A percentile compares a stretch with the other conserved stretches of the same genome.
These are phyloP conservation scores for Leptoclinus maculatus DNA, from an alignment of 2,797 vertebrate genomes.

Conservation along the genomic window DNA sequence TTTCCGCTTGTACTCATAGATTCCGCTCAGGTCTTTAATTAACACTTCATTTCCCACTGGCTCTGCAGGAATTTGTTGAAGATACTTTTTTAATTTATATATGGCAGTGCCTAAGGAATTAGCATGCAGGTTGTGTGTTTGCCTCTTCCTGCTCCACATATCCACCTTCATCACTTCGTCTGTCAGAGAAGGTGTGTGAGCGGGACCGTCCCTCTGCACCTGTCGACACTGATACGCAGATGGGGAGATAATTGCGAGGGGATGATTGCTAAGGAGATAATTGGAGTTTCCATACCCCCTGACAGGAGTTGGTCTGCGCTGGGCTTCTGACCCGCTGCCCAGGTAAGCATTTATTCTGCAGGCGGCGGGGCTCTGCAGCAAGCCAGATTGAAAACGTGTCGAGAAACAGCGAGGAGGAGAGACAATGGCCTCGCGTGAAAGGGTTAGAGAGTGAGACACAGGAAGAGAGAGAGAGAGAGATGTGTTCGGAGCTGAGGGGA, in stretches of 20 bases:
- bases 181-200: conserved; percentile 53
- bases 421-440: conserved; percentile 51
- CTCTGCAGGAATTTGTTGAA: conserved; percentile 40
- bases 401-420: conserved; percentile 59
- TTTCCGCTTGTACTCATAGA: conserved; percentile 9
- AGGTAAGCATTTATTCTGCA: conserved; percentile 79
- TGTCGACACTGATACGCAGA: conserved; percentile 73
- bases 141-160: conserved; percentile 24
- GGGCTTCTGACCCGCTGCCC: conserved; percentile 76
- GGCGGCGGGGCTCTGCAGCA: conserved; percentile 47
- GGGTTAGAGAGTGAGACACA: conserved; percentile 51
- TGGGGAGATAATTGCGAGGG: conserved; percentile 78
- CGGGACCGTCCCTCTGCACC: conserved; percentile 66
- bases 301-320: conserved; percentile 70
- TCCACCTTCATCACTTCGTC: conserved; percentile 54
- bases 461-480: conserved; percentile 51
- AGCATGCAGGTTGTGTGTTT: conserved; percentile 36
- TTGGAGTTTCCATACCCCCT: conserved; percentile 75
- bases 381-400: conserved; percentile 64
- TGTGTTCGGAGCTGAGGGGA: conserved; percentile 69
- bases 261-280: conserved; percentile 78
- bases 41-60: conserved; percentile 45
- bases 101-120: conserved; percentile 43
- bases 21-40: conserved; percentile 19
- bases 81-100: conserved; percentile 40